Evolutionary conservation across 2,888 invertebrate genomes (phyloP).

Genomic region (Camponotus fellah): DNA sequence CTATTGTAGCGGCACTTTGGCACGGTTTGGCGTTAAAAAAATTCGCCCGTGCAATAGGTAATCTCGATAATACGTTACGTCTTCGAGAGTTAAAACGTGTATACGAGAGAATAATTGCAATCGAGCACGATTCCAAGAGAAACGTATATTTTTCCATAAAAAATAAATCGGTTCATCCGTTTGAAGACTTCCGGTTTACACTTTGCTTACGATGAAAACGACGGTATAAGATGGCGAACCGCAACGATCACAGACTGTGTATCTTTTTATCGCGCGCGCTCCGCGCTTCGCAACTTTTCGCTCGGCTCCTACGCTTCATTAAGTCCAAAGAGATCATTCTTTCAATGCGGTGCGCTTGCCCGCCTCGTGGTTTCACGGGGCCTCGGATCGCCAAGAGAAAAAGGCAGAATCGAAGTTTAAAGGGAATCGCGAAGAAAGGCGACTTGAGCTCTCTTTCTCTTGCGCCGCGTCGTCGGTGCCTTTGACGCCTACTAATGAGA

Average conservation of each 20-base stretch:
- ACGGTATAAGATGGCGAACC: constrained; percentile 46
- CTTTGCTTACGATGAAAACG: constrained; percentile 13
- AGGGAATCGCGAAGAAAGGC: constrained; percentile 68
- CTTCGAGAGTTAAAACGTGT: background rate
- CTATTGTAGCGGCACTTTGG: constrained; percentile 51
- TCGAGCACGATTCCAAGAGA: background rate
- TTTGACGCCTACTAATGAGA: constrained; percentile 81
- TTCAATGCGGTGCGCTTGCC: constrained; percentile 62
- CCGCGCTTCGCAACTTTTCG: constrained; percentile 41
- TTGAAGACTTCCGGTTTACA: constrained; percentile 42
- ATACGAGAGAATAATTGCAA: background rate
- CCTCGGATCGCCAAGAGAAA: constrained; percentile 60
- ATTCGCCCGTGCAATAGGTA: background rate
- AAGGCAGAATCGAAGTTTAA: constrained; percentile 72
- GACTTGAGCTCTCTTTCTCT: constrained; percentile 62
- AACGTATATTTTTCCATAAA: background rate
- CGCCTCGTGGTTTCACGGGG: constrained; percentile 53
- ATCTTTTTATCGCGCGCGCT: constrained; percentile 28
- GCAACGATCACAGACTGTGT: background rate
- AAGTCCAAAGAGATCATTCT: constrained; percentile 71
- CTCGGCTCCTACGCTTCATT: constrained; percentile 72
- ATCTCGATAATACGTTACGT: background rate
- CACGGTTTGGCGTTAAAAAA: background rate
- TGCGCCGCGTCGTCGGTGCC: constrained; percentile 75
- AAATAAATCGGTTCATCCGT: background rate